Evolutionary conservation across 2,888 invertebrate species (phyloP), one percentile per base, ranked within the genome.

Genomic region (Yponomeuta sedellus): DNA sequence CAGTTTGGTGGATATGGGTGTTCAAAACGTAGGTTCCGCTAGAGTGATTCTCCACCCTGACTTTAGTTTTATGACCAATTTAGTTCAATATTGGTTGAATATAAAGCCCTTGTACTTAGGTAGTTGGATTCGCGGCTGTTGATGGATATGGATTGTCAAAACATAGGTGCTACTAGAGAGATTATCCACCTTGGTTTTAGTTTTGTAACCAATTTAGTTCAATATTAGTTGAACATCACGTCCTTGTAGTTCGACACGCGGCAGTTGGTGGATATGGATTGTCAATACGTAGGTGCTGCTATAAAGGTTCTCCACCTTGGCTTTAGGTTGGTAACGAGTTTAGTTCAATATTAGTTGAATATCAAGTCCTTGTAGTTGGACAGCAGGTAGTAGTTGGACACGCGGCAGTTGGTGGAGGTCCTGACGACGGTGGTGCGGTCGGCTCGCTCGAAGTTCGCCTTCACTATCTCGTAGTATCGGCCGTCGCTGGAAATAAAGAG

Each of bases 381-480:
- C 61, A 99, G 93, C 68, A 99, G 92, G 83, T 98, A 97, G 80
- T 98, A 97, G 76, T 98, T 96, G 61, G 98, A 97, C 11, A 99
- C 98, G 69, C 96, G 93, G 83, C 98, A 99, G 89, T 97, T 99
- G 70, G 98, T 99, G 3, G 98, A 97, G 2, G 99, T 98, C 67
- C 99, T 93, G 0, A 99, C 99, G 11, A 99, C 99, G 0, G 99
- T 99, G 73, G 94, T 94, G 72, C 99, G 94, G 87, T 99, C 99
- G 0, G 99, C 99, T 75, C 99, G 94, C 88, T 99, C 99, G 85
- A 99, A 99, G 90, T 99, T 99, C 0, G 99, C 99, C 85, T 99
- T 98, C 52, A 99, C 99, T 73, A 99, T 96, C 89, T 99, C 99
- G 83, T 99, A 99, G 88, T 99, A 99, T 68, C 99, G 96, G 0